Percentiles rank a stretch among this genome's conserved stretches.
Conservation (phyloP, 2,797 vertebrate genomes). For the Ctenochaetus hawaiiensis region DNA sequence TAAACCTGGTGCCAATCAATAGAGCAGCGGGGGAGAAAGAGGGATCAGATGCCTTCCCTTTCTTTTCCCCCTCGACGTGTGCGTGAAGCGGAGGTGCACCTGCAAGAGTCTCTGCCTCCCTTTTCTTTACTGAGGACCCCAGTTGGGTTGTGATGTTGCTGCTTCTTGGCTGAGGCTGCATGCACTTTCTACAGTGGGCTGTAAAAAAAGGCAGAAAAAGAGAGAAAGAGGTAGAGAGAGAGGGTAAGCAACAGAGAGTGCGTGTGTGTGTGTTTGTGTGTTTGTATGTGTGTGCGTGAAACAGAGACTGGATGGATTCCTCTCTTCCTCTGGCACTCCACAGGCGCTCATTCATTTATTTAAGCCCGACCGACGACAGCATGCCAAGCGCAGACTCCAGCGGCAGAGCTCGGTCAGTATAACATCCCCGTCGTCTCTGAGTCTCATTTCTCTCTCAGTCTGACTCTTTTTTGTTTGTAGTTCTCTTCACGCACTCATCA, state of each 20-base stretch:
- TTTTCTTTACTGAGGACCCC: slow-evolving; percentile 37
- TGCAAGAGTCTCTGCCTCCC: slow-evolving; percentile 46
- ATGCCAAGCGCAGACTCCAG: slow-evolving; percentile 69
- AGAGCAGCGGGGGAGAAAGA: not conserved
- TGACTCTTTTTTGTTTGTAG: not conserved
- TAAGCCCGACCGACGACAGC: slow-evolving; percentile 62
- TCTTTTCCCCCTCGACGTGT: slow-evolving; percentile 25
- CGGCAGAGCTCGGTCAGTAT: slow-evolving; percentile 63
- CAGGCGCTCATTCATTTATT: slow-evolving; percentile 74
- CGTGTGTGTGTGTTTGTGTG: not conserved
- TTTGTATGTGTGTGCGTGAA: slow-evolving; percentile 14
- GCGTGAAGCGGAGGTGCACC: slow-evolving; percentile 54
- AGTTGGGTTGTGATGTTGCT: slow-evolving; percentile 23
- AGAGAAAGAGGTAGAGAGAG: slow-evolving; percentile 2
- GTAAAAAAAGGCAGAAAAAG: slow-evolving; percentile 10
- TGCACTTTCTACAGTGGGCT: slow-evolving; percentile 53
- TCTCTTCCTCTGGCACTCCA: slow-evolving; percentile 70
- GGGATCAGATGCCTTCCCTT: slow-evolving; percentile 30
- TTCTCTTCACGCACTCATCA: not conserved
- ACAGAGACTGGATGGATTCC: slow-evolving; percentile 55
- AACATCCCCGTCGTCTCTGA: slow-evolving; percentile 16
- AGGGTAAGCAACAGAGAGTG: slow-evolving; percentile 1
- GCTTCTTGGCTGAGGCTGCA: slow-evolving; percentile 51
- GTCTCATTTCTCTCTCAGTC: slow-evolving; percentile 7
- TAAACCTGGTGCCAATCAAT: slow-evolving; percentile 26